A percentile compares a stretch with the other conserved stretches of the same genome.
phyloP scores from a whole-genome alignment of 2,113 vertebrate genomes.

The Procapra przewalskii region DNA sequence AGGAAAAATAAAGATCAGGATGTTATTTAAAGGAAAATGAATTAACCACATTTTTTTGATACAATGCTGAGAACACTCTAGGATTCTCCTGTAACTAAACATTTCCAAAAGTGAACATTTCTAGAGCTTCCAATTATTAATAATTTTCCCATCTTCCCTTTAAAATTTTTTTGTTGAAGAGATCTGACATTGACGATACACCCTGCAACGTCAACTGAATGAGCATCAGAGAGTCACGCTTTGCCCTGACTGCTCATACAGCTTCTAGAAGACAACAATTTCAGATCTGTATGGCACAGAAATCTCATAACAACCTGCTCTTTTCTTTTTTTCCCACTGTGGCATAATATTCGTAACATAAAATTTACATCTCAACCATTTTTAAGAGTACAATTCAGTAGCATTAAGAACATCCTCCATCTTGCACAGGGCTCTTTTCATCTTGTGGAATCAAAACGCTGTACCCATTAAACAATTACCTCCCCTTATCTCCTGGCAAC shows the following conservation, averaged over 20 bases:
- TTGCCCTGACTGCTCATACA: not conserved
- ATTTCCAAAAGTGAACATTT: constrained; percentile 16
- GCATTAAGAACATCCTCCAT: not conserved
- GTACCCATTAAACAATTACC: not conserved
- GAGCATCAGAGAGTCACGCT: not conserved
- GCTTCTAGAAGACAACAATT: not conserved
- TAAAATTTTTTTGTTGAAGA: not conserved
- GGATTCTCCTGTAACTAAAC: constrained; percentile 19
- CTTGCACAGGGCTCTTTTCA: not conserved
- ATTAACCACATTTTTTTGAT: constrained; percentile 72
- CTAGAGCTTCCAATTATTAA: not conserved
- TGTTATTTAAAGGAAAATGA: constrained; percentile 78
- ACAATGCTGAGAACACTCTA: constrained; percentile 66
- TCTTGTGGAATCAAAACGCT: not conserved
- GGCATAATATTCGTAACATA: not conserved
- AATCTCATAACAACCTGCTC: not conserved
- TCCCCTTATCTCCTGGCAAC: not conserved
- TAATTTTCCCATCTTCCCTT: not conserved
- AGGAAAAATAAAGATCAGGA: constrained; percentile 79
- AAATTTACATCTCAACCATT: not conserved
- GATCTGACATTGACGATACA: not conserved
- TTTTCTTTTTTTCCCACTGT: not conserved
- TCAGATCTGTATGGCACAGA: not conserved
- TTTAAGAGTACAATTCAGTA: not conserved
- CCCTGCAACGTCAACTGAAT: not conserved